phyloP scores from a whole-genome alignment of 1,140 invertebrate genomes.

The Pararge aegeria region DNA sequence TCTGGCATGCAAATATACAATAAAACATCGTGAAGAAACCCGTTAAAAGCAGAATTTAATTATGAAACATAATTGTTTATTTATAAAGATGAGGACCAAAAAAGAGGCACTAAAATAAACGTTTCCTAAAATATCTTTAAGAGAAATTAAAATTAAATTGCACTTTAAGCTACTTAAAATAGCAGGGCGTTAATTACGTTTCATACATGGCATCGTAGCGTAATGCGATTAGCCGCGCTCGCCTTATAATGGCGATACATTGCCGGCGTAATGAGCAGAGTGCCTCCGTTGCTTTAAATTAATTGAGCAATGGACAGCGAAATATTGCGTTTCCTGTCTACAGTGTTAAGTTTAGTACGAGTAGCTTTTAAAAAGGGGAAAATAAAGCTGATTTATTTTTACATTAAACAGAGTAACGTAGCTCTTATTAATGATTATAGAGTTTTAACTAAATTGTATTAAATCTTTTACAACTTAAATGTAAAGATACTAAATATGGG shows the following conservation, averaged over 20 bases:
- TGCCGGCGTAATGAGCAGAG: conserved; percentile 28
- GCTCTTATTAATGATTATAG: not conserved
- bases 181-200: conserved; percentile 26
- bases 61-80: too few relatives aligned
- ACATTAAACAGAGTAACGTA: not conserved
- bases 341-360: conserved; percentile 2
- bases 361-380: conserved; percentile 1
- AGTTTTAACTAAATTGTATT: not conserved
- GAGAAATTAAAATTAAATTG: not conserved
- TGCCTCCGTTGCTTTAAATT: conserved; percentile 23
- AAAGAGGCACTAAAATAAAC: too few relatives aligned
- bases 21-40: too few relatives aligned
- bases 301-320: conserved; percentile 21
- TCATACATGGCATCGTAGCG: conserved; percentile 24
- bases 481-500: too few relatives aligned
- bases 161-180: conserved; percentile 17
- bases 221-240: conserved; percentile 24
- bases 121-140: not conserved
- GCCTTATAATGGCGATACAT: conserved; percentile 25
- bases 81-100: too few relatives aligned
- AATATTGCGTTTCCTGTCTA: conserved; percentile 12
- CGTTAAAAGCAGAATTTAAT: too few relatives aligned
- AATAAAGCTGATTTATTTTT: conserved; percentile 7
- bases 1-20: too few relatives aligned
- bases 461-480: too few relatives aligned